Percentiles rank a stretch among this genome's conserved stretches.
phyloP scores from a whole-genome alignment of 2,797 vertebrate species.

The Agapornis canus region DNA sequence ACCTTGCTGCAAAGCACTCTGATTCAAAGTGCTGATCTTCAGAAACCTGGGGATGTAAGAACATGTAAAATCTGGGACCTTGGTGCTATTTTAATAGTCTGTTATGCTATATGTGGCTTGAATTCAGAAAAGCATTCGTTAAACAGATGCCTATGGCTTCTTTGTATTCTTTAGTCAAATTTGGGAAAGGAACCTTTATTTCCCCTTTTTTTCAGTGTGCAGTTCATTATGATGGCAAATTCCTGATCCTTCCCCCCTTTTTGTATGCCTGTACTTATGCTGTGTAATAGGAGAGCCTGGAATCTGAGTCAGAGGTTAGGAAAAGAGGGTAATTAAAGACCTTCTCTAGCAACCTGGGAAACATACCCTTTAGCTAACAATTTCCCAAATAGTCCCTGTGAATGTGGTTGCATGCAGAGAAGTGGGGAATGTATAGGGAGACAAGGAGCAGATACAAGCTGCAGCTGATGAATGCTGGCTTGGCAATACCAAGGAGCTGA shows the following conservation, averaged over 20 bases:
- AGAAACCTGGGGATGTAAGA: background rate
- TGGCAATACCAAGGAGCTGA: constrained; percentile 22
- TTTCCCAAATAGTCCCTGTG: background rate
- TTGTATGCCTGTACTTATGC: background rate
- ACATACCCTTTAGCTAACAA: background rate
- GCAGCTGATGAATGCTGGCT: constrained; percentile 23
- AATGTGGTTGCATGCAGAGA: background rate
- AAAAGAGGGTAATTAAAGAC: background rate
- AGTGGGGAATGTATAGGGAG: background rate
- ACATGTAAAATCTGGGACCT: background rate
- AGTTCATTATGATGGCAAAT: background rate
- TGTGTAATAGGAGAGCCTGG: background rate
- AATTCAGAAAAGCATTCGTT: background rate
- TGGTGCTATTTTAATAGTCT: background rate
- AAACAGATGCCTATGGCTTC: background rate
- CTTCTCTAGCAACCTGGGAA: background rate
- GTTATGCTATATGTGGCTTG: background rate
- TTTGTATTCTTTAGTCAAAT: background rate
- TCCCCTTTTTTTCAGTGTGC: background rate
- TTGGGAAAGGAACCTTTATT: background rate
- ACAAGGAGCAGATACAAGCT: background rate
- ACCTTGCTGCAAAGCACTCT: background rate
- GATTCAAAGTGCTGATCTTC: background rate
- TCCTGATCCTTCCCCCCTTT: background rate
- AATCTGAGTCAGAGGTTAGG: background rate